Evolutionary conservation across 2,797 vertebrate genomes (phyloP).

Genomic region (Lepus townsendii): DNA sequence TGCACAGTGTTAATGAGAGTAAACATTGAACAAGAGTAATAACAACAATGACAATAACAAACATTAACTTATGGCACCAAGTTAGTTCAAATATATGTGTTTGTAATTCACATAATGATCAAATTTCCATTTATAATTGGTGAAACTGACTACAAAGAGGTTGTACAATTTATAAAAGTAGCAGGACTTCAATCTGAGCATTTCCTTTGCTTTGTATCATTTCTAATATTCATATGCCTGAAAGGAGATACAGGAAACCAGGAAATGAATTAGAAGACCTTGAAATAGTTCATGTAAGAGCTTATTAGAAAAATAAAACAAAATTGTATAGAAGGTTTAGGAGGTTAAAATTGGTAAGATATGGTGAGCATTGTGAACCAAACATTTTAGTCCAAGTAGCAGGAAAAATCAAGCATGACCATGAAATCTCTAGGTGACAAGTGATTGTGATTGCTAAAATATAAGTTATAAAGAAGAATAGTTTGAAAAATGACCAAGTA

Average conservation of each 20-base stretch:
- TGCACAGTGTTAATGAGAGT: background rate
- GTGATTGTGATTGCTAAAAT: background rate
- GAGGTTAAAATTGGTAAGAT: background rate
- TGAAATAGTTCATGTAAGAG: background rate
- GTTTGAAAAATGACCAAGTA: background rate
- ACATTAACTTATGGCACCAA: background rate
- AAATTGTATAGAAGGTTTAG: background rate
- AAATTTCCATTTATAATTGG: slow-evolving; percentile 20
- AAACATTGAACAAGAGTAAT: background rate
- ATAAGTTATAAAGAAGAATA: background rate
- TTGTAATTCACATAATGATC: background rate
- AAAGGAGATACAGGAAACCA: background rate
- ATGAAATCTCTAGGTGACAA: background rate
- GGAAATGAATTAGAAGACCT: background rate
- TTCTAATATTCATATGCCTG: background rate
- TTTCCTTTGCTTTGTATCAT: background rate
- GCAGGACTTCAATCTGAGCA: background rate
- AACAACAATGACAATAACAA: background rate
- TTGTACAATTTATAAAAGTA: background rate
- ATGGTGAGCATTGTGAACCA: background rate
- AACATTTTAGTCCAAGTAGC: background rate
- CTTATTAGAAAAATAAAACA: background rate
- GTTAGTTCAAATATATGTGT: background rate
- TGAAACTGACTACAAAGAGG: background rate
- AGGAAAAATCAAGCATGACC: background rate